These are phyloP conservation scores for Ifrita kowaldi DNA, from an alignment of 2,113 vertebrate genomes.

Conservation along the genomic window DNA sequence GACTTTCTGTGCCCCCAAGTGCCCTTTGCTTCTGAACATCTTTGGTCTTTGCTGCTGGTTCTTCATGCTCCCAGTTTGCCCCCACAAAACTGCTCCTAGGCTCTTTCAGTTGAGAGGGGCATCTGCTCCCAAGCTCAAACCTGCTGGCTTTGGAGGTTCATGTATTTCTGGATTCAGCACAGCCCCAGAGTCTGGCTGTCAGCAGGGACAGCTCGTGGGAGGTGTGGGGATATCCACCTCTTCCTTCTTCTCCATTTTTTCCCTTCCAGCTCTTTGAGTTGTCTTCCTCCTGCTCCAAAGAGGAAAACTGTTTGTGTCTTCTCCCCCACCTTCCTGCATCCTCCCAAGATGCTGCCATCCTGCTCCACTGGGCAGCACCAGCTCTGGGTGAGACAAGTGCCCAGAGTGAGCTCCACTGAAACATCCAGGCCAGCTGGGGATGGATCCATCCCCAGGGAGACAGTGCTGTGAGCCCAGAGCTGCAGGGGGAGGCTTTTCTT, in stretches of 20 bases:
- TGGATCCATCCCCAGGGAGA: not conserved
- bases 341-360: not conserved
- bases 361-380: not conserved
- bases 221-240: not conserved
- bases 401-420: not conserved
- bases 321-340: not conserved
- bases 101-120: not conserved
- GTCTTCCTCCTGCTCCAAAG: not conserved
- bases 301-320: not conserved
- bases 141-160: not conserved
- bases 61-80: not conserved
- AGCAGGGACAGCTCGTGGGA: not conserved
- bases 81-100: not conserved
- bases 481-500: not conserved
- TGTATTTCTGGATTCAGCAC: fast-evolving
- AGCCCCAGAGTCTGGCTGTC: not conserved
- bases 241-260: not conserved
- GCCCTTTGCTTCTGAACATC: not conserved
- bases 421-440: not conserved
- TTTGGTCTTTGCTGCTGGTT: not conserved
- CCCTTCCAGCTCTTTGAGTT: not conserved
- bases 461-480: not conserved
- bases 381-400: not conserved
- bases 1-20: not conserved
- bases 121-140: not conserved